These are phyloP conservation scores for Drosophila fuyamai DNA, from an alignment of 1,140 invertebrate genomes.

Conservation along the genomic window DNA sequence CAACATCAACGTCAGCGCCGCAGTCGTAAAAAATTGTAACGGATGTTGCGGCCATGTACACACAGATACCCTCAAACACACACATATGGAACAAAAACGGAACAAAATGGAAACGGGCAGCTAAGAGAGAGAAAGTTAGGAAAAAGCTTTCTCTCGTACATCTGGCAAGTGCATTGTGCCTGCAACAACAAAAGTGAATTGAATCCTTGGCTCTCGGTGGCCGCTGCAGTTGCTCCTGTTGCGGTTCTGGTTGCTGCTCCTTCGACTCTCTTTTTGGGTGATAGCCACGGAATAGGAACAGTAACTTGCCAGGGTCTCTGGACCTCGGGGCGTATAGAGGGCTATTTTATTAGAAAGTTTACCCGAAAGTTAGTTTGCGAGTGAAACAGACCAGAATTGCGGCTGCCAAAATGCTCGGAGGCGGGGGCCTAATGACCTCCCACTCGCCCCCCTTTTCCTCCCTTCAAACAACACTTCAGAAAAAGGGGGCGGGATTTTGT, in stretches of 20 bases:
- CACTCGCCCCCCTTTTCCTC: neutral
- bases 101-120: conserved; percentile 74
- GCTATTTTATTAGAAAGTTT: conserved; percentile 81
- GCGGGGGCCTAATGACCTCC: conserved; percentile 56
- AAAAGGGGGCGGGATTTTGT: conserved; percentile 11
- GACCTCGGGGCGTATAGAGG: conserved; percentile 51
- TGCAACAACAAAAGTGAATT: conserved; percentile 30
- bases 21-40: conserved; percentile 82
- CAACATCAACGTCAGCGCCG: conserved; percentile 73
- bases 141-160: conserved; percentile 56
- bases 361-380: conserved; percentile 74
- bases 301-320: conserved; percentile 23
- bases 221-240: conserved; percentile 47
- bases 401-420: conserved; percentile 58
- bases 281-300: conserved; percentile 29
- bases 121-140: conserved; percentile 18
- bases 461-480: neutral
- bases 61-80: conserved; percentile 21
- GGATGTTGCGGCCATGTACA: conserved; percentile 77
- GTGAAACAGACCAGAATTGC: conserved; percentile 70
- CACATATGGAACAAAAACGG: conserved; percentile 13
- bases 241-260: conserved; percentile 59
- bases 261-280: conserved; percentile 32
- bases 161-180: conserved; percentile 63
- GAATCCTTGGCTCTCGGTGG: conserved; percentile 27